phyloP scores from a whole-genome alignment of 2,113 vertebrate genomes.

The Aphyosemion australe region DNA sequence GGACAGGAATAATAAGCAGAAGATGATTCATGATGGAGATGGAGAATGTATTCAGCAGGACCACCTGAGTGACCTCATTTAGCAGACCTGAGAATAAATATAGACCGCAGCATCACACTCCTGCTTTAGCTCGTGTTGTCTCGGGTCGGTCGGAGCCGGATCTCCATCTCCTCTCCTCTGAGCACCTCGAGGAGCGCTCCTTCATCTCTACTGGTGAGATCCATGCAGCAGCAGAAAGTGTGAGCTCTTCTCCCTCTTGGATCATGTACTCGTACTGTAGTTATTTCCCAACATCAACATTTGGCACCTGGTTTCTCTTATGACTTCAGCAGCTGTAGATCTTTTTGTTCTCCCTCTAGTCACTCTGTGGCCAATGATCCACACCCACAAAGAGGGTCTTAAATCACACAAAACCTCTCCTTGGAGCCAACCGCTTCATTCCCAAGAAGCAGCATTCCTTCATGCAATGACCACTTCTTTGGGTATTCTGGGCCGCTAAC shows the following conservation, averaged over 20 bases:
- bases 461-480: slow-evolving; percentile 68
- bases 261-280: slow-evolving; percentile 61
- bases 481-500: slow-evolving; percentile 39
- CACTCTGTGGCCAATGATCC: slow-evolving; percentile 69
- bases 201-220: slow-evolving; percentile 52
- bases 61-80: slow-evolving; percentile 82
- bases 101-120: slow-evolving; percentile 56
- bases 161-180: slow-evolving; percentile 41
- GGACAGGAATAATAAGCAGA: slow-evolving; percentile 78
- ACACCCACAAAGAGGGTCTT: slow-evolving; percentile 72
- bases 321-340: slow-evolving; percentile 79
- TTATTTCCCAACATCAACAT: slow-evolving; percentile 79
- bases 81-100: slow-evolving; percentile 79
- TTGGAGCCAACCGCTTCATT: slow-evolving; percentile 63
- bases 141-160: slow-evolving; percentile 35
- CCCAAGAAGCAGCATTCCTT: slow-evolving; percentile 70
- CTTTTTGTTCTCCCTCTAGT: slow-evolving; percentile 77
- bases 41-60: slow-evolving; percentile 74
- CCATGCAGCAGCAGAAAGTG: slow-evolving; percentile 16
- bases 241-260: slow-evolving; percentile 46
- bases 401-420: slow-evolving; percentile 63
- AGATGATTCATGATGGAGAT: slow-evolving; percentile 79
- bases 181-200: slow-evolving; percentile 40
- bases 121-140: slow-evolving; percentile 41
- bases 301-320: slow-evolving; percentile 80